Base-by-base conservation (phyloP, 2,113 vertebrate genomes). In the Actenoides hombroni region DNA sequence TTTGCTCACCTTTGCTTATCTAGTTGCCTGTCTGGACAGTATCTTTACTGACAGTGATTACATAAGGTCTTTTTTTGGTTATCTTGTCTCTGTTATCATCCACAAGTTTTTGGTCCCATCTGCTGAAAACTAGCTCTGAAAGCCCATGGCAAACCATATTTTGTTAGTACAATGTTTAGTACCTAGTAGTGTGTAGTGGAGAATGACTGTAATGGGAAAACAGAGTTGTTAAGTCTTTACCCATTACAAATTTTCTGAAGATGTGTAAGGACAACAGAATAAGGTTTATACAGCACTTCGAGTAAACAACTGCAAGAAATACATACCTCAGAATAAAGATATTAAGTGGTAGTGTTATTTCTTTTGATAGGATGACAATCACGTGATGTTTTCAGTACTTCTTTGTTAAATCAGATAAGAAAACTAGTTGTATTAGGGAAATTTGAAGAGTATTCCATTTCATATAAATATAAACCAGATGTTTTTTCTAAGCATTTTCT, bases 221-320 rank as follows among this genome's bases (percentile, higher is more conserved):
- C 31, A 80, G 39, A 59, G n/a, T 67, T 67, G 56, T 79, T 92
- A 91, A 84, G 81, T 67, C n/a, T 91, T 51, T 51, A 42, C 21
- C 35, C 46, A 42, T 82, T 70, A 46, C 15, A 71, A 78, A 75
- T 91, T 86, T 64, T 84, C 51, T 74, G 68, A 86, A 93, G 65
- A 84, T 59, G 53, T 81, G 28, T 86, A 74, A 74, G 73, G 64
- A 86, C 88, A 90, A 60, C 46, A 91, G 48, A 80, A 56, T 86
- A 83, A 74, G 54, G n/a, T 83, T 91, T 89, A 91, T 91, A 75
- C 53, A 89, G 57, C 90, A 70, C 37, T 94, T 95, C 17, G 14
- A 51, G 42, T 44, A 65, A 88, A 54, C 60, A 89, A 70, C 60
- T 81, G 59, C 25, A 83, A 86, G 75, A 88, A 92, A 80, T 56